Evolutionary conservation across 2,797 vertebrate species (phyloP), one percentile per base, ranked within the genome.

Genomic region (Chlorospingus flavigularis): DNA sequence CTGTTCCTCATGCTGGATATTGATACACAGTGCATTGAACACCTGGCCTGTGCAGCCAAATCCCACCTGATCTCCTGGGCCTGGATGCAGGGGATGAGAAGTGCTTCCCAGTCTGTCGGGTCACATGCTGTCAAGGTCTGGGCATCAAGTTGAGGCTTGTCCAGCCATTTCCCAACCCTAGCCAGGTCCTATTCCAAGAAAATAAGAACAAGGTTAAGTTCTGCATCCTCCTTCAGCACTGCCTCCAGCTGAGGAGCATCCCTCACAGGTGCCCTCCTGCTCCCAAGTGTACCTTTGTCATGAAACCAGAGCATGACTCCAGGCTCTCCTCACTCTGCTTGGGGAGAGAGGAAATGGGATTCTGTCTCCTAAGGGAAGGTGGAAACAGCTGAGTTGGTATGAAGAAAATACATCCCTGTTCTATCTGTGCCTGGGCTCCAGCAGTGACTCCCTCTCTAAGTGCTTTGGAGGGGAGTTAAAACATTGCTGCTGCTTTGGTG

Each of bases 11-110:
- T 26, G 57, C 15, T 92, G 66, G 58, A n/a, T 28, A 58, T 58
- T 35, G 53, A 60, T 16, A 57, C 17, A n/a, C 26, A 60, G 17
- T 8, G 40, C 0, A 0, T 17, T 40, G 77, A 74, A 47, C 47
- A 63, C 58, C 11, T 47, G 51, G 9, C 35, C 26, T 23, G 17
- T 47, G 75, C 2, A 7, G 42, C n/a, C n/a, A n/a, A 70, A 33
- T 62, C 68, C 60, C 20, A 39, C 53, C 35, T 12, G 26, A 53
- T 70, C 39, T 39, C 63, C 68, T 65, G 54, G 26, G 4, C 16
- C 12, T n/a, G 39, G 37, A 30, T 42, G 42, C 2, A 2, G 37
- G 42, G 18, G 39, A n/a, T 63, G 66, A 51, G 73, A 73, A 40
- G 14, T 21, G 8, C 62, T 81, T 62, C 57, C 74, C 77, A 67